Evolutionary conservation across 2,888 invertebrate species (phyloP).

Genomic region (Cantharis lateralis): DNA sequence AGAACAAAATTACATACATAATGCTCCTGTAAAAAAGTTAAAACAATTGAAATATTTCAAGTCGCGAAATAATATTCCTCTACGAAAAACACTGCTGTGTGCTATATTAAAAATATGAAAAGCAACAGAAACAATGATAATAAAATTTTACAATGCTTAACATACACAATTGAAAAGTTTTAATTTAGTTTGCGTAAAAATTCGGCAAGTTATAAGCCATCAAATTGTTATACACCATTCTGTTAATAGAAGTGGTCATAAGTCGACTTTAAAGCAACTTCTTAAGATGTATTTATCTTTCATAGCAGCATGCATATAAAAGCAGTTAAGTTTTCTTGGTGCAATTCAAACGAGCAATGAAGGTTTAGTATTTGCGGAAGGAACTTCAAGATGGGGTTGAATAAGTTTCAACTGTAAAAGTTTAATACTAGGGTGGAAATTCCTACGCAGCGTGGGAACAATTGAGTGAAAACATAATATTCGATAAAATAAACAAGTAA

Average conservation of each 20-base stretch:
- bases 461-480: constrained; percentile 26
- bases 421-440: constrained; percentile 23
- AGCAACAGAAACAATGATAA: neutral
- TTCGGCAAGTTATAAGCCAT: neutral
- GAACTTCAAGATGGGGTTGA: constrained; percentile 15
- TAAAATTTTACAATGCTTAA: neutral
- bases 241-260: neutral
- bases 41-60: neutral
- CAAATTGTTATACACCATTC: neutral
- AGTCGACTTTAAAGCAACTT: constrained; percentile 9
- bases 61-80: neutral
- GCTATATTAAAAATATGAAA: neutral
- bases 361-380: constrained; percentile 22
- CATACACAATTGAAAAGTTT: neutral
- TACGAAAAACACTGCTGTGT: neutral
- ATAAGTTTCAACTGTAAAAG: constrained; percentile 23
- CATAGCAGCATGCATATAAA: constrained; percentile 18
- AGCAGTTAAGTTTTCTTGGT: constrained; percentile 18
- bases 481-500: constrained; percentile 28
- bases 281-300: constrained; percentile 20
- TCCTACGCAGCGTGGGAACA: constrained; percentile 23
- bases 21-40: neutral
- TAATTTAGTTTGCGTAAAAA: neutral
- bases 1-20: neutral
- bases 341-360: constrained; percentile 25